phyloP scores from a whole-genome alignment of 1,140 invertebrate species.

The Plutomurus gul region DNA sequence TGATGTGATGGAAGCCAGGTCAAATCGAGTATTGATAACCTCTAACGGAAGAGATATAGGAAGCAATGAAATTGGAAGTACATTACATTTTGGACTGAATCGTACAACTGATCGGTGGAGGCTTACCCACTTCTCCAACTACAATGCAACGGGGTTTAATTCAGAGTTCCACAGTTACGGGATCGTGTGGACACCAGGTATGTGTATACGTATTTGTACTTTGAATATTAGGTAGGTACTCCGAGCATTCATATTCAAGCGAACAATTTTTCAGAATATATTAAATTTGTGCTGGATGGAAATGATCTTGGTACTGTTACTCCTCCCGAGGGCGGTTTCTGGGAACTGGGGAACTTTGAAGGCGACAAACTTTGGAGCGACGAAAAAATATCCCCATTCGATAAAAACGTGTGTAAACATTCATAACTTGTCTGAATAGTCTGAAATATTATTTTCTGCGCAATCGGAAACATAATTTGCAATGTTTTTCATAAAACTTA shows the following conservation, averaged over 20 bases:
- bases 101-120: constrained; percentile 33
- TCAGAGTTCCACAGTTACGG: constrained; percentile 57
- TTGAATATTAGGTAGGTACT: background rate
- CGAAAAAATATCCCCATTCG: constrained; percentile 69
- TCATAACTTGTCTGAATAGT: no score
- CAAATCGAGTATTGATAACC: constrained; percentile 53
- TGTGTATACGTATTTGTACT: background rate
- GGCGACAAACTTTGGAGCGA: constrained; percentile 58
- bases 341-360: constrained; percentile 56
- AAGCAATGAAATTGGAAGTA: constrained; percentile 40
- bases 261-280: constrained; percentile 52
- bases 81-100: constrained; percentile 52
- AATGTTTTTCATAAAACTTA: background rate
- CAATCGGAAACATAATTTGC: no score
- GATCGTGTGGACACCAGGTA: constrained; percentile 56
- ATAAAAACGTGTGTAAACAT: constrained; percentile 66
- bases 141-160: constrained; percentile 59
- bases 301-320: constrained; percentile 53
- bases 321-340: constrained; percentile 55
- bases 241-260: no score
- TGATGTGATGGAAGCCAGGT: constrained; percentile 55
- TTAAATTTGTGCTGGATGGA: constrained; percentile 53
- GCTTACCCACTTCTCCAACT: constrained; percentile 48
- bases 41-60: constrained; percentile 57
- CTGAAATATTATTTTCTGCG: no score